These are phyloP conservation scores for Lepidocolaptes lacrymiger DNA, from an alignment of 2,797 vertebrate genomes.

Conservation along the genomic window DNA sequence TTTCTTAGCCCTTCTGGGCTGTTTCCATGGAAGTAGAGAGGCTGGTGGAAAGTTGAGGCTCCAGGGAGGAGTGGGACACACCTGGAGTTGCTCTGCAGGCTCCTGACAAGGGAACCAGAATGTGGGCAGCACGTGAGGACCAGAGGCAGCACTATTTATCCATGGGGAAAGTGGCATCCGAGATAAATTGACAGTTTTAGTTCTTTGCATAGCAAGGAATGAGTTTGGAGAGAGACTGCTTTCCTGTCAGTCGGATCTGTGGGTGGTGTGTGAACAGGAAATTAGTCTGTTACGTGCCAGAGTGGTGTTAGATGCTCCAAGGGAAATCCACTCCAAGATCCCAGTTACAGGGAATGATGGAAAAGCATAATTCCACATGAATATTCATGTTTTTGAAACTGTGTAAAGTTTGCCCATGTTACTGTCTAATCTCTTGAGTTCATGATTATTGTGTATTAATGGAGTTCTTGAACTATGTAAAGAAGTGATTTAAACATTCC, in stretches of 20 bases:
- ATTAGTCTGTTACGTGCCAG: not conserved
- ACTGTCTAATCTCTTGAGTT: not conserved
- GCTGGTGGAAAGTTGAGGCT: not conserved
- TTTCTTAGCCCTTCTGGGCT: not conserved
- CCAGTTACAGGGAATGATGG: not conserved
- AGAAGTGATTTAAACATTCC: not conserved
- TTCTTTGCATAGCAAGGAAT: not conserved
- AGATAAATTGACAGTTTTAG: not conserved
- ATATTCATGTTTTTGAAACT: not conserved
- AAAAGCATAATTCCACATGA: not conserved
- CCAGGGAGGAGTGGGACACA: not conserved
- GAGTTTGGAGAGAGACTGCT: not conserved
- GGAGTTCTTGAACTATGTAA: not conserved
- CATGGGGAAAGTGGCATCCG: not conserved
- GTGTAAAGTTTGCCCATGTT: not conserved
- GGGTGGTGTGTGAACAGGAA: not conserved
- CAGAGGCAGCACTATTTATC: not conserved
- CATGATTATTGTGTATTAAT: not conserved
- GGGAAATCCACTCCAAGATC: not conserved
- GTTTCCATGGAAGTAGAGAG: not conserved
- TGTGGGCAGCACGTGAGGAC: not conserved
- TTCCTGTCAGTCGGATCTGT: not conserved
- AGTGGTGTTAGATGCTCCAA: not conserved
- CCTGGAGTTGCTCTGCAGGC: accelerated
- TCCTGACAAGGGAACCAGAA: not conserved